Conservation (phyloP, 1,140 invertebrate species). For the Patella vulgata region DNA sequence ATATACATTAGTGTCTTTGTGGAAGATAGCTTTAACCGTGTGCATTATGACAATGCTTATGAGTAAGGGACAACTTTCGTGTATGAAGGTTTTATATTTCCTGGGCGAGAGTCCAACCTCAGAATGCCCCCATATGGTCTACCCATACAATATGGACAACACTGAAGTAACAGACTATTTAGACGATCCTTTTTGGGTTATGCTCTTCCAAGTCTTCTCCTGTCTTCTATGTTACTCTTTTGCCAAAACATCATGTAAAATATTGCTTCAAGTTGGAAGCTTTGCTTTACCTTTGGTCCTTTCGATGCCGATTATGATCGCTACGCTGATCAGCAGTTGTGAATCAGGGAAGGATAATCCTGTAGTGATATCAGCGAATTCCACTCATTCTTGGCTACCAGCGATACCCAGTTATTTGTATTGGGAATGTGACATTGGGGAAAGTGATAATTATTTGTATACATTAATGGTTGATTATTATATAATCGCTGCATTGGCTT, state of each 20-base stretch:
- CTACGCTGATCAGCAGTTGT: conserved; percentile 51
- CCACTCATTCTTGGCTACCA: background rate
- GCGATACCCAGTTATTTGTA: conserved; percentile 49
- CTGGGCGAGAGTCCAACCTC: conserved; percentile 29
- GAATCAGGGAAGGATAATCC: conserved; percentile 37
- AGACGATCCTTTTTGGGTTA: conserved; percentile 47
- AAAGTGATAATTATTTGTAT: conserved; percentile 38
- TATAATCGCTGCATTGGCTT: conserved; percentile 43
- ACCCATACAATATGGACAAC: conserved; percentile 37
- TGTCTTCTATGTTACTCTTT: conserved; percentile 60
- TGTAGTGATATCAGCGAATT: background rate
- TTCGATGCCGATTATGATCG: conserved; percentile 52
- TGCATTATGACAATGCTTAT: conserved; percentile 46
- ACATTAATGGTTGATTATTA: conserved; percentile 44
- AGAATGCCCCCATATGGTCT: conserved; percentile 44
- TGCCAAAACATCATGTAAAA: conserved; percentile 59
- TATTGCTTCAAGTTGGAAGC: conserved; percentile 57
- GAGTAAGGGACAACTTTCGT: conserved; percentile 37
- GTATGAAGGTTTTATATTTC: conserved; percentile 48
- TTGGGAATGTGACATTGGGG: conserved; percentile 54
- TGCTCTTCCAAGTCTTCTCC: conserved; percentile 50
- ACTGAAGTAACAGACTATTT: conserved; percentile 35
- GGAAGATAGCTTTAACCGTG: conserved; percentile 59
- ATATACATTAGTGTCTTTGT: conserved; percentile 53
- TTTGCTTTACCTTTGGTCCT: conserved; percentile 60